phyloP scores from a whole-genome alignment of 1,140 invertebrate species.

The Calliopsis andreniformis region DNA sequence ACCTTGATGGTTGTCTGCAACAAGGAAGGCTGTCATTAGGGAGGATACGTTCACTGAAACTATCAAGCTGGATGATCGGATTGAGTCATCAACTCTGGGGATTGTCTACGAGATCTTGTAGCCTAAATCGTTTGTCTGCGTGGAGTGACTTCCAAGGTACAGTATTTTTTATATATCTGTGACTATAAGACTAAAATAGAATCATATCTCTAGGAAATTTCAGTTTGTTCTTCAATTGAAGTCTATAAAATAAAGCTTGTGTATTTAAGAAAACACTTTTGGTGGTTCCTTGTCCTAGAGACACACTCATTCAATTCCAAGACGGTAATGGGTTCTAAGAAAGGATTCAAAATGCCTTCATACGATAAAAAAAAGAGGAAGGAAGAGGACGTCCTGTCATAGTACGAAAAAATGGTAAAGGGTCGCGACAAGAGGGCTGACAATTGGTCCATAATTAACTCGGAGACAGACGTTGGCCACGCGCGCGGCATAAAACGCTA shows the following conservation, averaged over 20 bases:
- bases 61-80: not conserved
- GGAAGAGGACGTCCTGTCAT: conserved; percentile 54
- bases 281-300: not conserved
- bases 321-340: not conserved
- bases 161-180: no score
- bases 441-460: conserved; percentile 78
- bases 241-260: no score
- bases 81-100: not conserved
- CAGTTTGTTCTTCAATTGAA: no score
- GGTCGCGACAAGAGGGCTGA: conserved; percentile 51
- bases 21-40: conserved; percentile 25
- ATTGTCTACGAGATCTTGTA: no score
- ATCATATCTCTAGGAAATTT: no score
- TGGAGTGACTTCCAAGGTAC: no score
- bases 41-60: not conserved
- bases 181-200: no score
- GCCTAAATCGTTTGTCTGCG: no score
- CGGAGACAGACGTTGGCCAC: conserved; percentile 57
- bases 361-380: not conserved
- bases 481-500: conserved; percentile 67
- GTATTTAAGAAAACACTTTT: no score
- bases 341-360: not conserved
- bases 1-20: conserved; percentile 95
- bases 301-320: not conserved
- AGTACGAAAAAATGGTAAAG: conserved; percentile 28